phyloP scores from a whole-genome alignment of 2,113 vertebrate genomes.

The Hystrix brachyura region DNA sequence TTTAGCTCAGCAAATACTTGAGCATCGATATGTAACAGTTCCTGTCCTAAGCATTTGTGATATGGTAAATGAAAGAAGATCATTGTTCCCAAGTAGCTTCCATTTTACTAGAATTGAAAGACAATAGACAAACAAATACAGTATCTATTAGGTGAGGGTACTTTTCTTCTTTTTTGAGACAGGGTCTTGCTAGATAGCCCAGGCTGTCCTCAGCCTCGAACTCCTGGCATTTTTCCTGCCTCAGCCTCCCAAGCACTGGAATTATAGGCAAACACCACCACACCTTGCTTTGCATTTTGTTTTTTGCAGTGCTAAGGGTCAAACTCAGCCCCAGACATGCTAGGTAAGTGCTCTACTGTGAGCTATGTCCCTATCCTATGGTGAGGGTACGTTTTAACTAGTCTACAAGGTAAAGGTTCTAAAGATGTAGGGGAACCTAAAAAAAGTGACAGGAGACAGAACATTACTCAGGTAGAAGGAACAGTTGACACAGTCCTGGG shows the following conservation, averaged over 20 bases:
- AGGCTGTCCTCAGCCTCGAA: neutral
- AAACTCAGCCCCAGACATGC: neutral
- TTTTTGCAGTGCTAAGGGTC: neutral
- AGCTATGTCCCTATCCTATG: too few relatives aligned
- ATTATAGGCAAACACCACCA: neutral
- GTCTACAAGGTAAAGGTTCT: neutral
- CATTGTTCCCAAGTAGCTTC: neutral
- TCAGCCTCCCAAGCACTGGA: neutral
- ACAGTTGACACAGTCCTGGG: neutral
- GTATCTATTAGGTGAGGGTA: neutral
- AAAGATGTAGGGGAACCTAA: neutral
- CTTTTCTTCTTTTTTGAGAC: neutral
- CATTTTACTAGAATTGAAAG: neutral
- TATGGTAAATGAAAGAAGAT: neutral
- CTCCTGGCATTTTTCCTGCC: neutral
- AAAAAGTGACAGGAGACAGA: neutral
- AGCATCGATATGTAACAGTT: neutral
- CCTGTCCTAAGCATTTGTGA: neutral
- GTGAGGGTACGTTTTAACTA: neutral
- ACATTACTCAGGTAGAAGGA: neutral
- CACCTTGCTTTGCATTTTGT: neutral
- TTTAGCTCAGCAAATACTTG: constrained; percentile 28
- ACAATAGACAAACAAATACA: neutral
- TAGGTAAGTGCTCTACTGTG: neutral
- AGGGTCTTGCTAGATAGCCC: neutral